Evolutionary conservation across 1,140 invertebrate species (phyloP).

Genomic region (Thaumetopoea pityocampa): DNA sequence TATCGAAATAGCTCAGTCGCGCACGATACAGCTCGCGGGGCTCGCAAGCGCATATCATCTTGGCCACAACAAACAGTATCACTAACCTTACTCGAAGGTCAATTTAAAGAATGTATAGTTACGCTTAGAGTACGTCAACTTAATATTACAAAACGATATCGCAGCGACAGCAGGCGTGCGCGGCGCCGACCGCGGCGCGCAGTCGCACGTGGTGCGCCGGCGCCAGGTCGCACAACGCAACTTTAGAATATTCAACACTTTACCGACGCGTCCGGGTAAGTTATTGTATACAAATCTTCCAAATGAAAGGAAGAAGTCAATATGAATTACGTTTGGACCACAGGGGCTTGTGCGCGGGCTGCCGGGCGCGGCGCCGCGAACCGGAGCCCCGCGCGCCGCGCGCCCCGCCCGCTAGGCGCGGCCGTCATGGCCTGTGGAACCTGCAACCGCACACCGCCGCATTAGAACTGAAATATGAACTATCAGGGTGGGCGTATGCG

Average conservation of each 20-base stretch:
- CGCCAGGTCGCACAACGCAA: conserved; percentile 33
- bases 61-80: conserved; percentile 66
- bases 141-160: conserved; percentile 54
- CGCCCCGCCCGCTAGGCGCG: conserved; percentile 38
- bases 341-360: conserved; percentile 28
- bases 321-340: conserved; percentile 48
- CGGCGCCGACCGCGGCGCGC: conserved; percentile 46
- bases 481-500: no score
- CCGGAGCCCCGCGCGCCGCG: conserved; percentile 15
- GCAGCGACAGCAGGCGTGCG: conserved; percentile 54
- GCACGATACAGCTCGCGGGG: conserved; percentile 38
- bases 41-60: conserved; percentile 48
- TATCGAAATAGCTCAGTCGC: conserved; percentile 32
- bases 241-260: conserved; percentile 60
- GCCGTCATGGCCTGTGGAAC: conserved; percentile 76
- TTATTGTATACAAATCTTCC: conserved; percentile 48
- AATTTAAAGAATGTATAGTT: conserved; percentile 74
- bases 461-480: no score
- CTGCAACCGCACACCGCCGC: conserved; percentile 29
- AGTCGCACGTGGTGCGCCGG: conserved; percentile 42
- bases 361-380: conserved; percentile 10
- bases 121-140: conserved; percentile 65
- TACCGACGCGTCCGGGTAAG: conserved; percentile 39
- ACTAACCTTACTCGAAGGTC: conserved; percentile 74
- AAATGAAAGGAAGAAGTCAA: conserved; percentile 41